These are phyloP conservation scores for Pyxicephalus adspersus DNA, from an alignment of 2,113 vertebrate species.

Conservation along the genomic window DNA sequence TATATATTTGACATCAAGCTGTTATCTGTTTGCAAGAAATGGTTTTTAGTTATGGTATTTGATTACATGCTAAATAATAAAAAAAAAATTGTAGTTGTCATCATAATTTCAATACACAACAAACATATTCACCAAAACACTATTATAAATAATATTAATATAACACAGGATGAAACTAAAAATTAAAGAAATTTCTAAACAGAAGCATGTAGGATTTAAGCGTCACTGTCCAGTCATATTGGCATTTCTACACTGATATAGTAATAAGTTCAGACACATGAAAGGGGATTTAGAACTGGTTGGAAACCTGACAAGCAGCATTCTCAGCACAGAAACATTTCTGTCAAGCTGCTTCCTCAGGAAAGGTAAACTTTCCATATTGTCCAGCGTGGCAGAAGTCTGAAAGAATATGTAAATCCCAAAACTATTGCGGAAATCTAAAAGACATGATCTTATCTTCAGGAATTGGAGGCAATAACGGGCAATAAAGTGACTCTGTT, in stretches of 20 bases:
- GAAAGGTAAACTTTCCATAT: slow-evolving; percentile 34
- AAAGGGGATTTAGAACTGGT: slow-evolving; percentile 40
- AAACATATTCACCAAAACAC: no score
- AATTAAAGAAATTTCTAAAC: no score
- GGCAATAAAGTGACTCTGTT: background rate
- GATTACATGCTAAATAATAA: no score
- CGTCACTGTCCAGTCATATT: background rate
- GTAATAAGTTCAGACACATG: background rate
- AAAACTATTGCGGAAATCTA: background rate
- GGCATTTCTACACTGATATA: background rate
- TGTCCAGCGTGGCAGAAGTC: slow-evolving; percentile 32
- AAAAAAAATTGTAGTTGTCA: no score
- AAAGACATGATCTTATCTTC: background rate
- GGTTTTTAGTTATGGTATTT: no score
- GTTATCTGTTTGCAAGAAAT: no score
- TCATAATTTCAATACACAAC: no score
- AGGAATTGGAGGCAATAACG: background rate
- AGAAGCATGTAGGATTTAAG: background rate
- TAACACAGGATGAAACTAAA: no score
- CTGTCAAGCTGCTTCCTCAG: slow-evolving; percentile 18
- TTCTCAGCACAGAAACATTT: slow-evolving; percentile 27
- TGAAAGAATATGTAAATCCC: slow-evolving; percentile 1
- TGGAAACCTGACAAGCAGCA: slow-evolving; percentile 47
- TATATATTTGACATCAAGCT: no score
- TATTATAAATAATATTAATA: no score